Evolutionary conservation across 2,113 vertebrate genomes (phyloP), one percentile per base, ranked within the genome.

Genomic region (Tympanuchus pallidicinctus): DNA sequence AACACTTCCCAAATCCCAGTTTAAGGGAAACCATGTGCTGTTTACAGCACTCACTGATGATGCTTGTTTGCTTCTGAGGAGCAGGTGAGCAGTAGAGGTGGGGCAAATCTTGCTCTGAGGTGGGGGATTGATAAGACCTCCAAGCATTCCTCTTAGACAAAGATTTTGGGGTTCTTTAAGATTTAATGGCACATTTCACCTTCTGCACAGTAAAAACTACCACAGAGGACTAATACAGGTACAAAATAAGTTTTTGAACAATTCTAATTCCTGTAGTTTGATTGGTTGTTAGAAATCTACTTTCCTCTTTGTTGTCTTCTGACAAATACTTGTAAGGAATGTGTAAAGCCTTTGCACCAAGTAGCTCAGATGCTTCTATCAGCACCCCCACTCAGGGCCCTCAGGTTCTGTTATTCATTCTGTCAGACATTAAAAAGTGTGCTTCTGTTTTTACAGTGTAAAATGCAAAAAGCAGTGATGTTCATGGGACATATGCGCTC

Each of bases 221-320:
- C 2, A 0, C 1, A 64, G 36, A 64, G n/a, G 8, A 24, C 27
- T 43, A 11, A 32, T 36, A 19, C 0, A 3, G 60, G 8, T 13
- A 19, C 72, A 67, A 11, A 76, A 60, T 13, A 34, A 56, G 30
- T n/a, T 71, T 71, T 20, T n/a, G 48, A 27, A 9, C 27, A 59
- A 27, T 59, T 64, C 25, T 71, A 60, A 66, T 86, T 54, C 30
- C n/a, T 54, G 0, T 34, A 10, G 28, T 80, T 75, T 24, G 48
- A 12, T 50, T 6, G 2, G 17, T 71, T 65, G 20, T 64, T 70
- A 24, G 15, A 75, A 38, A 65, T 20, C 42, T 38, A 11, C 6
- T 40, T 76, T 18, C 13, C 10, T 34, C 43, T 69, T 50, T 40
- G n/a, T 54, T 56, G 42, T 40, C 20, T 43, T 91, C 75, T 48